A percentile compares a stretch with the other conserved stretches of the same genome.
Conservation (phyloP, 2,113 vertebrate species). For the Sphaerodactylus townsendi region DNA sequence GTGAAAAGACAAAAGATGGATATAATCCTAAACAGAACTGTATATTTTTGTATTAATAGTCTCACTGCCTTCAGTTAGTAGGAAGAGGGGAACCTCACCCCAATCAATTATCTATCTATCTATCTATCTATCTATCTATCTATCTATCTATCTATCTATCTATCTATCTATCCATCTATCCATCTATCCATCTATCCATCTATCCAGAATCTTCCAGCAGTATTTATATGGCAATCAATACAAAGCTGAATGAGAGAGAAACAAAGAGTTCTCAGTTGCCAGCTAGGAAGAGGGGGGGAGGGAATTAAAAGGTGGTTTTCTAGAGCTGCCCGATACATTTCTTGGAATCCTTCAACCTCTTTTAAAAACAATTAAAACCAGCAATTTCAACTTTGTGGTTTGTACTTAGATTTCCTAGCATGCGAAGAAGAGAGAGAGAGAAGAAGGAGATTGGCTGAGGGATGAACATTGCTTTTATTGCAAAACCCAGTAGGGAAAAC, state of each 20-base stretch:
- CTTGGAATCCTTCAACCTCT: not conserved
- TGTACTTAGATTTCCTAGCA: too few species aligned
- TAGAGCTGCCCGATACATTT: not conserved
- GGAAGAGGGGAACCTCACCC: not conserved
- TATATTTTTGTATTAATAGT: not conserved
- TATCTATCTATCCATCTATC: too few species aligned
- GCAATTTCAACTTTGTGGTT: too few species aligned
- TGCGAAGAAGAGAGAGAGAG: too few species aligned
- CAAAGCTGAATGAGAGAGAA: not conserved
- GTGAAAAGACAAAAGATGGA: not conserved
- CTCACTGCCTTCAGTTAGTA: not conserved
- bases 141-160: too few species aligned
- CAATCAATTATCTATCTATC: not conserved
- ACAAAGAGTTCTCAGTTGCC: not conserved
- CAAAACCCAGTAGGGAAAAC: too few species aligned
- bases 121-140: too few species aligned
- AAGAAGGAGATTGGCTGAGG: too few species aligned
- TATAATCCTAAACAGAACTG: not conserved
- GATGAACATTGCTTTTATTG: too few species aligned
- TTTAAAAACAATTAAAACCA: not conserved
- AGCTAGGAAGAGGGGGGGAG: too few species aligned
- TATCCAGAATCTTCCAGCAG: not conserved
- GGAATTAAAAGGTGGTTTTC: too few species aligned
- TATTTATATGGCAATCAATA: constrained; percentile 38
- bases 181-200: not conserved